Conservation (phyloP, 1,140 invertebrate genomes). For the Choristoneura fumiferana region DNA sequence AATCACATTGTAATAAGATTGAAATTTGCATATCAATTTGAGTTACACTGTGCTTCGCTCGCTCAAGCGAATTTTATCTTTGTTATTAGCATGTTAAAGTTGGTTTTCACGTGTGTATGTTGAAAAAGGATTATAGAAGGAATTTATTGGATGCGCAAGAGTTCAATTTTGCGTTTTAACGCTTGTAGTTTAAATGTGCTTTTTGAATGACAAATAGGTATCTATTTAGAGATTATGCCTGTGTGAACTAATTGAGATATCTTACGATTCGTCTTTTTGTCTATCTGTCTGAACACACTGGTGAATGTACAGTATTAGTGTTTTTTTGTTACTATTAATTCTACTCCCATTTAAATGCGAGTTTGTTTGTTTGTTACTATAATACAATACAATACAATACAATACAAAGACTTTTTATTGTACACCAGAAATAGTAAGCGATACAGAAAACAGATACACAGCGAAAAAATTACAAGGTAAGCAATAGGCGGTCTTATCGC, state of each 20-base stretch:
- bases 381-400: no score
- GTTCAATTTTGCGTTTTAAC: slow-evolving; percentile 24
- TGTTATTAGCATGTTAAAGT: slow-evolving; percentile 20
- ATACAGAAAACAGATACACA: no score
- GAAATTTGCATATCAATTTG: slow-evolving; percentile 39
- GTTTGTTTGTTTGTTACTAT: no score
- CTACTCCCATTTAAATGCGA: no score
- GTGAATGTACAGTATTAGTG: slow-evolving; percentile 35
- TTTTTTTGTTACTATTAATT: slow-evolving; percentile 31
- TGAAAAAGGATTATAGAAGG: slow-evolving; percentile 27
- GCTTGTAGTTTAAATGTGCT: slow-evolving; percentile 21
- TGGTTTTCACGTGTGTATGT: slow-evolving; percentile 21
- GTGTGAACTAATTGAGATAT: slow-evolving; percentile 65
- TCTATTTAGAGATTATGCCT: slow-evolving; percentile 44
- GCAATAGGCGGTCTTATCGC: no score
- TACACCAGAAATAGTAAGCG: no score
- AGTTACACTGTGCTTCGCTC: slow-evolving; percentile 19
- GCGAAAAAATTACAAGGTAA: no score
- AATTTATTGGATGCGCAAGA: slow-evolving; percentile 18
- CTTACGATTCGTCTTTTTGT: slow-evolving; percentile 53
- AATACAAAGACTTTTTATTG: no score
- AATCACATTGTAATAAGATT: slow-evolving; percentile 27
- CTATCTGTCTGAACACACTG: slow-evolving; percentile 40
- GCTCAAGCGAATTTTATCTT: slow-evolving; percentile 26
- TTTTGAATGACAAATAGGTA: slow-evolving; percentile 26